These are phyloP conservation scores for Notothenia coriiceps DNA, from an alignment of 2,113 vertebrate genomes.

Conservation along the genomic window DNA sequence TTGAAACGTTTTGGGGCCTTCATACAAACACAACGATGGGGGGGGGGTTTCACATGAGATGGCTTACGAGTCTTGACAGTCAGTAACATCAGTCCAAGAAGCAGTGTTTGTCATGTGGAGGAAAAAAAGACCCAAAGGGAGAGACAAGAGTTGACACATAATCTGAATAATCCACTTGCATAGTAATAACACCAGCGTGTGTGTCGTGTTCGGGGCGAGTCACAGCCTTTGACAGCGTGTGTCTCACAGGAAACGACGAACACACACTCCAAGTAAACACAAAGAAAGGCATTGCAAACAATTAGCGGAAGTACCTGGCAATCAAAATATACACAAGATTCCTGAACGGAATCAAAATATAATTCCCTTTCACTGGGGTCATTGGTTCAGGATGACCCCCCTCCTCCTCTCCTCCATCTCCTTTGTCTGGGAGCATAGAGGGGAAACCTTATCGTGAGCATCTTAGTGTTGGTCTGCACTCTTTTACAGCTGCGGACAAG, in stretches of 20 bases:
- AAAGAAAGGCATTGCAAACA: constrained; percentile 85
- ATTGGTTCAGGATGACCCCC: constrained; percentile 63
- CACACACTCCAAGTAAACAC: constrained; percentile 80
- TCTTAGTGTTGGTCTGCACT: constrained; percentile 65
- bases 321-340: constrained; percentile 91
- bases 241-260: constrained; percentile 20
- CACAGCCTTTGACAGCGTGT: constrained; percentile 72
- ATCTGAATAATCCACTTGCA: constrained; percentile 88
- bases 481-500: constrained; percentile 49
- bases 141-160: constrained; percentile 45
- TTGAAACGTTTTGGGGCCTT: constrained; percentile 59
- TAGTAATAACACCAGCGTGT: constrained; percentile 90
- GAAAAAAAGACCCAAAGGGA: not conserved
- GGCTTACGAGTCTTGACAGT: constrained; percentile 34
- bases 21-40: constrained; percentile 48
- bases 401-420: not conserved
- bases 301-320: constrained; percentile 86
- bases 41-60: constrained; percentile 35
- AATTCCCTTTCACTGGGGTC: constrained; percentile 92
- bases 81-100: constrained; percentile 60
- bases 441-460: constrained; percentile 60
- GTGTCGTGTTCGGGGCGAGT: constrained; percentile 78
- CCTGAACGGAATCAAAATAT: constrained; percentile 94
- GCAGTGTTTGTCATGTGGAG: constrained; percentile 77
- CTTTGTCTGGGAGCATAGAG: constrained; percentile 46